Evolutionary conservation across 2,888 invertebrate species (phyloP).

Genomic region (Carpatolechia fugitivella): DNA sequence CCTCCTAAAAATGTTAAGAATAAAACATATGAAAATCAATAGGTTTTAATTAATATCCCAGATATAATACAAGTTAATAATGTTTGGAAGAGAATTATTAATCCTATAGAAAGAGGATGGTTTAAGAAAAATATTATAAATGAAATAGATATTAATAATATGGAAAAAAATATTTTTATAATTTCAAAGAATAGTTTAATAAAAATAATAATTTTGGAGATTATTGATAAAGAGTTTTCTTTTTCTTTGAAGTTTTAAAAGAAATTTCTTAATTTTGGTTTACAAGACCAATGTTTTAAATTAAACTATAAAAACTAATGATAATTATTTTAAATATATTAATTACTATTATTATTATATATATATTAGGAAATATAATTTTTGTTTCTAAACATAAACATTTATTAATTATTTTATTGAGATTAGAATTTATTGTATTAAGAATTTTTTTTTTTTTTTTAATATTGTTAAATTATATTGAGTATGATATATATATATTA

Average conservation of each 20-base stretch:
- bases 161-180: constrained; percentile 54
- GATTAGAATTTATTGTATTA: constrained; percentile 81
- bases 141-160: constrained; percentile 54
- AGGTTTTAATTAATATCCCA: constrained; percentile 68
- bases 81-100: constrained; percentile 76
- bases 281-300: constrained; percentile 84
- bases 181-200: constrained; percentile 81
- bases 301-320: constrained; percentile 83
- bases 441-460: constrained; percentile 74
- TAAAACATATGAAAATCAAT: constrained; percentile 81
- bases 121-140: constrained; percentile 50
- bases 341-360: constrained; percentile 65
- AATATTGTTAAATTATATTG: constrained; percentile 63
- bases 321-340: constrained; percentile 55
- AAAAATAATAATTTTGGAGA: constrained; percentile 86
- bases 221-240: constrained; percentile 78
- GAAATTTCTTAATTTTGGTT: constrained; percentile 78
- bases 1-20: constrained; percentile 82
- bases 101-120: constrained; percentile 76
- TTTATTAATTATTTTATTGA: constrained; percentile 80
- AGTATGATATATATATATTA: constrained; percentile 76
- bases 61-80: constrained; percentile 64
- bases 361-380: constrained; percentile 70
- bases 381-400: constrained; percentile 79
- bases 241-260: constrained; percentile 82